These are phyloP conservation scores for Drosophila acutilabella DNA, from an alignment of 2,888 invertebrate species.

Conservation along the genomic window DNA sequence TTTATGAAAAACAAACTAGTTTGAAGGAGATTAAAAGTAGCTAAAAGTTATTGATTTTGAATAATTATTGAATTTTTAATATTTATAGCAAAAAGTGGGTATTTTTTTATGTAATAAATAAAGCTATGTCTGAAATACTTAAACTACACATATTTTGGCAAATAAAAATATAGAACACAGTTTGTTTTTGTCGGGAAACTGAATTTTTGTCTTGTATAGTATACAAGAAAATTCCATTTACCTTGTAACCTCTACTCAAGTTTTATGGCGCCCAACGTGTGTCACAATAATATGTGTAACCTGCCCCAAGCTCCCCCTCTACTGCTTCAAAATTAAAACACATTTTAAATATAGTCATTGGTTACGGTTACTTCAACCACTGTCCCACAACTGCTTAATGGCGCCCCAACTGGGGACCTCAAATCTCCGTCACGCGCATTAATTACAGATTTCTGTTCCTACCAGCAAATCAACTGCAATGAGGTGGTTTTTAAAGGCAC, in stretches of 20 bases:
- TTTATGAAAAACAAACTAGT: neutral
- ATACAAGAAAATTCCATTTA: too few species aligned
- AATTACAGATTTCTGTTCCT: slow-evolving; percentile 42
- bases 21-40: too few species aligned
- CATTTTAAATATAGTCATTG: slow-evolving; percentile 3
- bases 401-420: slow-evolving; percentile 17
- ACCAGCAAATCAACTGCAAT: slow-evolving; percentile 47
- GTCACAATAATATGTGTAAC: neutral
- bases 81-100: too few species aligned
- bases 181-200: too few species aligned
- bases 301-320: neutral
- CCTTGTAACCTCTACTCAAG: neutral
- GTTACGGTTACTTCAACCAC: neutral
- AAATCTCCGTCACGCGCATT: slow-evolving; percentile 40
- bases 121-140: too few species aligned
- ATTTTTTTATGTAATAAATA: too few species aligned
- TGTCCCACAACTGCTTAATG: neutral
- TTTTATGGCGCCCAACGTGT: neutral
- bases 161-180: too few species aligned
- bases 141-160: too few species aligned
- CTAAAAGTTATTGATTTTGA: too few species aligned
- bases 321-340: neutral
- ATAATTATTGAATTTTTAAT: too few species aligned
- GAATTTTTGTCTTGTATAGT: too few species aligned
- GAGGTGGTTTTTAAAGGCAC: slow-evolving; percentile 12